Evolutionary conservation across 92 coral and sea anemone species (phyloP), one percentile per base, ranked within the genome.

Genomic region (Umimayanthus chanpuru): DNA sequence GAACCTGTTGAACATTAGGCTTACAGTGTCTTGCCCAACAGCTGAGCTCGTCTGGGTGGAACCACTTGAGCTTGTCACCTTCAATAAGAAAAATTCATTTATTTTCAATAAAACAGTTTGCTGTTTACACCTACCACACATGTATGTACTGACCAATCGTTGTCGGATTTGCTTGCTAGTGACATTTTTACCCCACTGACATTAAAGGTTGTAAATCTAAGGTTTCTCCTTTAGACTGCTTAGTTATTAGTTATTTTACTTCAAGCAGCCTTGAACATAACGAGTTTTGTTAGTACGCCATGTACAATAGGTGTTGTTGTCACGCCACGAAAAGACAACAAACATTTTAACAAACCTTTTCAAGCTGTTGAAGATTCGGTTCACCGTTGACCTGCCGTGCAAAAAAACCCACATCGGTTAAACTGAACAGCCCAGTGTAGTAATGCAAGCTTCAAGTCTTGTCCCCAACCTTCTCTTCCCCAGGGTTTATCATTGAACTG

Each of bases 301-400:
- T 14, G 50, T 9, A 1, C 10, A 6, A 6, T 41, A 0, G 65
- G 4, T 56, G 65, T 56, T 56, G 3, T 56, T 18, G 21, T 5
- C 14, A 18, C 6, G 8, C 26, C 53, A 20, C n/a, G 15, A 12
- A 58, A 18, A 40, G 41, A 79, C 23, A 82, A 4, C 4, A n/a
- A 23, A 26, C 68, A 61, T 26, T n/a, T 66, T 20, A 66, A 67
- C 86, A 12, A 66, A 82, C 86, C 86, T 82, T 82, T 43, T 29
- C 38, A 21, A 68, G 58, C 76, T 66, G 86, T 55, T 68, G 76
- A 41, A 82, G 76, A 70, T 82, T 30, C 26, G 77, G 77, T 43
- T 82, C 50, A 36, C 76, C 86, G 14, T 15, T 40, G 5, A 82
- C 86, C 86, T 82, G 77, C 4, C 11, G 25, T 0, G 18, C 28